These are phyloP conservation scores for Echinometra lucunter DNA, from an alignment of 53 echinoderm and acorn worm genomes.

Conservation along the genomic window DNA sequence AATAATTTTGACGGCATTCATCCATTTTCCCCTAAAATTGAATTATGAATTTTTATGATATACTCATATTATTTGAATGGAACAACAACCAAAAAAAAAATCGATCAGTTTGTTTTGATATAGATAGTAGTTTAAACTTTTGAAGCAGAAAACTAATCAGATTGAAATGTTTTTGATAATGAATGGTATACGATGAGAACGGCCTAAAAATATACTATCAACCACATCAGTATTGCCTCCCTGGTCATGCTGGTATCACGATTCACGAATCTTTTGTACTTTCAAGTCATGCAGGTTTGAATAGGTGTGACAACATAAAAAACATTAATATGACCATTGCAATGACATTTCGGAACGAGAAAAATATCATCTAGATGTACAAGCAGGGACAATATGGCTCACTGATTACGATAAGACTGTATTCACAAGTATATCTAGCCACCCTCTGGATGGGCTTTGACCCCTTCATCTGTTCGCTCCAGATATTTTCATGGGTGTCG, in stretches of 20 bases:
- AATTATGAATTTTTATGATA: too few relatives aligned
- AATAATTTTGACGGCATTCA: too few relatives aligned
- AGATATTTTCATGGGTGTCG: slow-evolving; percentile 32
- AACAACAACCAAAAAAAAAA: not conserved
- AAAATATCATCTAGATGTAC: not conserved
- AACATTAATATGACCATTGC: not conserved
- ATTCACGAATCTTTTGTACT: not conserved
- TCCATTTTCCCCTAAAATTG: too few relatives aligned
- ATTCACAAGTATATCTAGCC: not conserved
- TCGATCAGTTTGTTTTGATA: not conserved
- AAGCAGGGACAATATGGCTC: not conserved
- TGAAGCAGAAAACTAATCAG: not conserved
- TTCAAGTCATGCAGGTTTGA: not conserved
- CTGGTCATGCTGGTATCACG: not conserved
- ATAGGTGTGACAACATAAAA: not conserved
- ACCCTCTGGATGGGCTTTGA: slow-evolving; percentile 6
- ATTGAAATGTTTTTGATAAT: not conserved
- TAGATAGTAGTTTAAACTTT: not conserved
- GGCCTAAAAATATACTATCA: too few relatives aligned
- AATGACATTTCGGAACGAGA: too few relatives aligned
- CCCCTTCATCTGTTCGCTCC: slow-evolving; percentile 30
- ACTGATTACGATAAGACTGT: not conserved
- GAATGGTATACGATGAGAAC: not conserved
- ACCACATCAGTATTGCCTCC: not conserved
- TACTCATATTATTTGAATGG: not conserved